Base-by-base conservation (phyloP, 1,140 invertebrate species). In the Heliconius eleuchia region DNA sequence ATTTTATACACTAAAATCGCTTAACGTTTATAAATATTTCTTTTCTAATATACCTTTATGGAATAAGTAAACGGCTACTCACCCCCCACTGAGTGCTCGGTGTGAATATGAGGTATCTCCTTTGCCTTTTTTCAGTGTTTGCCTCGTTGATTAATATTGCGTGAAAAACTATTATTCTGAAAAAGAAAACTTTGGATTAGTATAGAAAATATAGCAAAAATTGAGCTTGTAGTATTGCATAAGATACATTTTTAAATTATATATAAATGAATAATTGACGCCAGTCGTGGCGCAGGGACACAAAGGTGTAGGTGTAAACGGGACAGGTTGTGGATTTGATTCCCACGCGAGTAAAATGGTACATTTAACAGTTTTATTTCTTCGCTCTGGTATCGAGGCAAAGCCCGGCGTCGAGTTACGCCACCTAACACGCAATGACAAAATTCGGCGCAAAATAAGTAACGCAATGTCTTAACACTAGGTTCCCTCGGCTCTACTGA, bases 71-170 rank as follows among this genome's bases (percentile, higher is more conserved):
- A 66, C 60, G 11, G 60, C 60, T 66, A 90, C 90, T 94, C 83
- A 94, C 94, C 50, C 94, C 94, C 86, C 86, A 94, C 84, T 95
- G 94, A 30, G 94, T 94, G 27, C 79, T 78, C 8, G 83, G 79
- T n/a, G 94, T 92, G 78, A 92, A 93, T 30, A 94, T 55, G 23
- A 95, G 84, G 82, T 92, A 95, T 78, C 94, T 85, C 79, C 78
- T 87, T 52, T 89, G 83, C 71, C 91, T 88, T 72, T 72, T 76
- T 46, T 60, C 50, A 42, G 73, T 80, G 77, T 78, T 75, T 70
- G 60, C 23, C 37, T 83, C 75, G 70, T 66, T 60, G 55, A 70
- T 70, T 76, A 70, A 81, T 76, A 78, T 70, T 27, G 70, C 71
- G 34, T 82, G 71, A 73, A 84, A 71, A 9, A 80, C 30, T 71